These are phyloP conservation scores for Napeogenes sylphis DNA, from an alignment of 2,888 invertebrate species.

Conservation along the genomic window DNA sequence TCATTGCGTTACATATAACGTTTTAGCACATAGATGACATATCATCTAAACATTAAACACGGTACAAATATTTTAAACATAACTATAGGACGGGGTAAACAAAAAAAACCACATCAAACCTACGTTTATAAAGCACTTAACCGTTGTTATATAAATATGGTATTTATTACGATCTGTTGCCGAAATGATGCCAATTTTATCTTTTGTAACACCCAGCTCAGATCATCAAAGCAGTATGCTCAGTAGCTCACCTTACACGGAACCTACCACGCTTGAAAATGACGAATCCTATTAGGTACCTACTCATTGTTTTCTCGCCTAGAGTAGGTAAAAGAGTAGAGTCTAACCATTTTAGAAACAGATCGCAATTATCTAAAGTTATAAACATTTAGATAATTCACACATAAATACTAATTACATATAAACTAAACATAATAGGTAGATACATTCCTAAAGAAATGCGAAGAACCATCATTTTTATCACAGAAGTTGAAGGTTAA, in stretches of 20 bases:
- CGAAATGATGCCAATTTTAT: slow-evolving; percentile 74
- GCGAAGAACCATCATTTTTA: neutral
- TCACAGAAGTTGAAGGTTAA: neutral
- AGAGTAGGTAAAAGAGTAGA: slow-evolving; percentile 34
- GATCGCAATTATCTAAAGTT: slow-evolving; percentile 69
- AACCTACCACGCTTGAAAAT: slow-evolving; percentile 22
- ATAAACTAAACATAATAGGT: slow-evolving; percentile 26
- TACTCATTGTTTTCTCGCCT: slow-evolving; percentile 22
- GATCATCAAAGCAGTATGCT: slow-evolving; percentile 57
- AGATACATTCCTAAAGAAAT: slow-evolving; percentile 27
- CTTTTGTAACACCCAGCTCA: slow-evolving; percentile 73
- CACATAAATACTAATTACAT: slow-evolving; percentile 42
- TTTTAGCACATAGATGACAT: slow-evolving; percentile 70
- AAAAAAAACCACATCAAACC: slow-evolving; percentile 61
- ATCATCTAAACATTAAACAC: slow-evolving; percentile 68
- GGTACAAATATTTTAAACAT: slow-evolving; percentile 53
- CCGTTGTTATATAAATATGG: slow-evolving; percentile 54
- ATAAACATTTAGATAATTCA: slow-evolving; percentile 44
- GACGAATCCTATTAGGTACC: slow-evolving; percentile 15
- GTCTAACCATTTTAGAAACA: slow-evolving; percentile 74
- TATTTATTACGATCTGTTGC: slow-evolving; percentile 75
- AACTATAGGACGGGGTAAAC: slow-evolving; percentile 58
- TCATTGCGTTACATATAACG: slow-evolving; percentile 77
- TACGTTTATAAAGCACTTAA: slow-evolving; percentile 60
- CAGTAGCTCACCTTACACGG: slow-evolving; percentile 39